phyloP scores from a whole-genome alignment of 1,140 invertebrate species.

The Mylabris phalerata region DNA sequence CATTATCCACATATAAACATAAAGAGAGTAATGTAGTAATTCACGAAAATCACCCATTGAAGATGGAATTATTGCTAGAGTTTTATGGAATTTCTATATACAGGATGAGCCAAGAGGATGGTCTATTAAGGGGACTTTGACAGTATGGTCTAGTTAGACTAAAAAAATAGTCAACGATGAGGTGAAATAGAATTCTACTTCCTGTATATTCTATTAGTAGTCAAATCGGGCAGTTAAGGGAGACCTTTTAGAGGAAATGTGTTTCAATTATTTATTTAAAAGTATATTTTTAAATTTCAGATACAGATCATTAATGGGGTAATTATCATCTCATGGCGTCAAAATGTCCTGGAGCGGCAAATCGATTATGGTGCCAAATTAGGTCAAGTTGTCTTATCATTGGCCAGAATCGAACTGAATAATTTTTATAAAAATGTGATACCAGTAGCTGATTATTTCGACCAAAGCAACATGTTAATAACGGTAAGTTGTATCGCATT shows the following conservation, averaged over 20 bases:
- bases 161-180: too few relatives aligned
- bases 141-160: too few relatives aligned
- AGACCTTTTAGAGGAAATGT: background rate
- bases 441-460: constrained; percentile 83
- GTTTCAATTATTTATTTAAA: background rate
- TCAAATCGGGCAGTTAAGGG: too few relatives aligned
- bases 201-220: too few relatives aligned
- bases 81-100: too few relatives aligned
- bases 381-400: constrained; percentile 75
- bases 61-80: too few relatives aligned
- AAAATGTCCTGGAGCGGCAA: constrained; percentile 75
- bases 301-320: constrained; percentile 81
- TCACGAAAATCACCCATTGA: too few relatives aligned
- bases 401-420: constrained; percentile 78
- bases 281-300: constrained; percentile 43
- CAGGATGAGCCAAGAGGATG: too few relatives aligned
- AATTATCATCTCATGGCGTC: constrained; percentile 76
- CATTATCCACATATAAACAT: too few relatives aligned
- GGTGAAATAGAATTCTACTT: too few relatives aligned
- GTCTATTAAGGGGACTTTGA: too few relatives aligned
- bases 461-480: constrained; percentile 74
- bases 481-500: constrained; percentile 53
- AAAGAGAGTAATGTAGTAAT: too few relatives aligned
- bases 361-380: constrained; percentile 84
- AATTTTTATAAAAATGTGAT: constrained; percentile 86